Percentiles rank a stretch among this genome's conserved stretches.
These are phyloP conservation scores for Martes martes DNA, from an alignment of 2,113 vertebrate genomes.

Conservation along the genomic window DNA sequence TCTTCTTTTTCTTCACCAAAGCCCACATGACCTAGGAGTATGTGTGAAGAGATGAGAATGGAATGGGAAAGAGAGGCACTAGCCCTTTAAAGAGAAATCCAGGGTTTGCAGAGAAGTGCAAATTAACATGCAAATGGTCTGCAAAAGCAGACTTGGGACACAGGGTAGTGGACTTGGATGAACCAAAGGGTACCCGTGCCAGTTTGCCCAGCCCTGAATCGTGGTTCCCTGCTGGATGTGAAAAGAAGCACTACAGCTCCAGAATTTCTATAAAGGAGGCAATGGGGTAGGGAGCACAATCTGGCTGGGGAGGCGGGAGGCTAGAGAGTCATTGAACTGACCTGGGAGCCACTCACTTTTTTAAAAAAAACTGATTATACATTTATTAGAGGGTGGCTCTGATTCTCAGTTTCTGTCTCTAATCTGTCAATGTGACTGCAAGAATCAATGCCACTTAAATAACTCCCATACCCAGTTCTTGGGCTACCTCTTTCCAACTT, in stretches of 20 bases:
- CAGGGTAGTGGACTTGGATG: neutral
- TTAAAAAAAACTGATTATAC: neutral
- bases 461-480: neutral
- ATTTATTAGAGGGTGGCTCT: neutral
- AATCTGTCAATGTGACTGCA: neutral
- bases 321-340: neutral
- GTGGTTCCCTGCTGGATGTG: slow-evolving; percentile 3
- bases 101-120: neutral
- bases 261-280: slow-evolving; percentile 45
- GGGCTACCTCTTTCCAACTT: neutral
- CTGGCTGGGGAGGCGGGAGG: neutral
- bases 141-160: neutral
- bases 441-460: neutral
- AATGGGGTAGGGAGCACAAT: neutral
- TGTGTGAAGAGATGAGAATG: neutral
- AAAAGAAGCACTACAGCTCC: neutral
- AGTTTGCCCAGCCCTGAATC: slow-evolving; percentile 38
- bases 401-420: neutral
- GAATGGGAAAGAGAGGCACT: neutral
- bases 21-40: neutral
- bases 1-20: neutral
- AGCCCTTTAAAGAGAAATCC: slow-evolving; percentile 20
- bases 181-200: neutral
- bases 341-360: neutral
- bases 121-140: slow-evolving; percentile 36